These are phyloP conservation scores for Lumbricus terrestris DNA, from an alignment of 2,888 invertebrate species.

Conservation along the genomic window DNA sequence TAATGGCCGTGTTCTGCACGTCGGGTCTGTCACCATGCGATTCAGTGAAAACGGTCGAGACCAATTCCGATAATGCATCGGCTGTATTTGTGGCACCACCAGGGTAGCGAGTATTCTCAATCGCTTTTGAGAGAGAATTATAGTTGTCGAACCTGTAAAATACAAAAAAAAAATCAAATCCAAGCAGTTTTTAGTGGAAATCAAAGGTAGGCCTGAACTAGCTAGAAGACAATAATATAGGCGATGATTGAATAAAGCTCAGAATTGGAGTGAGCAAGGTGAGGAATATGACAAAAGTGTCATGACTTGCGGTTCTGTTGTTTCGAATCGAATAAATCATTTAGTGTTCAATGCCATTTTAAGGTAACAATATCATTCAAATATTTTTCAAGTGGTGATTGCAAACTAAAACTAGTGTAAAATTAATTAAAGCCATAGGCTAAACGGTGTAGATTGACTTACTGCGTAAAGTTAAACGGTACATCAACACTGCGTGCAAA, in stretches of 20 bases:
- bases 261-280: too few relatives aligned
- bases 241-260: too few relatives aligned
- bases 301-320: too few relatives aligned
- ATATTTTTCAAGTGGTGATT: not conserved
- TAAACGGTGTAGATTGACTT: not conserved
- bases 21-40: not conserved
- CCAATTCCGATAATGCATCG: not conserved
- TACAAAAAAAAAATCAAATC: not conserved
- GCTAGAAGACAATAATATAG: too few relatives aligned
- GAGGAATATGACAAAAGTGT: too few relatives aligned
- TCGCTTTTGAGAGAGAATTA: not conserved
- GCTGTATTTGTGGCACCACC: not conserved
- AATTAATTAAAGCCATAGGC: too few relatives aligned
- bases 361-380: too few relatives aligned
- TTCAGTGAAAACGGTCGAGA: not conserved
- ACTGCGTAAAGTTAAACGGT: not conserved
- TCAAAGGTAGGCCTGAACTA: too few relatives aligned
- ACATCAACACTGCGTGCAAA: not conserved
- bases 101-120: not conserved
- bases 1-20: not conserved
- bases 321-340: too few relatives aligned
- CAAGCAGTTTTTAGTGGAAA: too few relatives aligned
- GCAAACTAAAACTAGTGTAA: not conserved
- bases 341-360: too few relatives aligned
- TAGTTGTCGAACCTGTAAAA: not conserved